phyloP scores from a whole-genome alignment of 2,888 invertebrate genomes.

The Eilema griseolum region DNA sequence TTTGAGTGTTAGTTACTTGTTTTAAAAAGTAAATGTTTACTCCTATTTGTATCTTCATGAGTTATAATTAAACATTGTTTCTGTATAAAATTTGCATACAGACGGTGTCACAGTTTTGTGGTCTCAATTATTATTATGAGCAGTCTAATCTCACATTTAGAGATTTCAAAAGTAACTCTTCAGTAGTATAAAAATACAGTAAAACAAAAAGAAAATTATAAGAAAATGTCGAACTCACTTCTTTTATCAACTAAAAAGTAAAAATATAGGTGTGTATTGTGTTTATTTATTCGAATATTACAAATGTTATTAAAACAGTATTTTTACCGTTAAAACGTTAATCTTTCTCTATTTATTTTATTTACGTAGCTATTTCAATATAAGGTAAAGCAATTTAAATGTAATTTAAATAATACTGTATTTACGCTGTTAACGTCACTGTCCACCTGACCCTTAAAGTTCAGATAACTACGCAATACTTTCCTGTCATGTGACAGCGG shows the following conservation, averaged over 20 bases:
- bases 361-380: no score
- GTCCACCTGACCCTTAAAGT: neutral
- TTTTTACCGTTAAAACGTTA: no score
- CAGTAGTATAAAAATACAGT: no score
- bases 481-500: constrained; percentile 22
- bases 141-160: neutral
- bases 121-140: neutral
- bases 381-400: no score
- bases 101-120: neutral
- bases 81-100: neutral
- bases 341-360: no score
- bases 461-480: constrained; percentile 17
- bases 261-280: no score
- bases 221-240: neutral
- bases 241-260: neutral
- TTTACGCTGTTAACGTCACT: neutral
- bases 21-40: no score
- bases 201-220: neutral
- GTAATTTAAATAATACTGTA: neutral
- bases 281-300: no score
- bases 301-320: no score
- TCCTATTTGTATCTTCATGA: no score
- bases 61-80: no score
- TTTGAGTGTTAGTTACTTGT: no score
- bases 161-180: neutral